Base-by-base conservation (phyloP, 2,888 invertebrate species). In the Pristionchus maxplancki region DNA sequence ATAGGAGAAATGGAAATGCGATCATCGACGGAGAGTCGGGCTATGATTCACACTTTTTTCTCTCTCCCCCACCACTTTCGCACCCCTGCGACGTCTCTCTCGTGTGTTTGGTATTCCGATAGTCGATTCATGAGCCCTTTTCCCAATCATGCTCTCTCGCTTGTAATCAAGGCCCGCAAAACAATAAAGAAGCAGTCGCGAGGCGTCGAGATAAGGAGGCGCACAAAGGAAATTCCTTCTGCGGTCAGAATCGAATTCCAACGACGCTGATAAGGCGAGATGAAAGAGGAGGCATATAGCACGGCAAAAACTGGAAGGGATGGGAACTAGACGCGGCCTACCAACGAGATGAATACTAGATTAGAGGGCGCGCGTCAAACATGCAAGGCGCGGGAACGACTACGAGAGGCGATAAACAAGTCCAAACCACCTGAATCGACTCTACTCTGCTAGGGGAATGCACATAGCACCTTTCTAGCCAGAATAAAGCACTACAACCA, bases 151-250 rank as follows among this genome's bases (percentile, higher is more conserved):
- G 24, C 48, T 48, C 50, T 48, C 50, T 13, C 44, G 81, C 48
- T 48, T 8, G 50, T 53, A 83, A 62, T 58, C 58, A 81, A 40
- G 40, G 20, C 8, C 31, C 58, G 34, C 9, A 83, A 62, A 83
- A 62, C 53, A 83, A 83, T 83, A 83, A 83, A 83, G 53, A 34
- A 83, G 62, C 83, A 1, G 34, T 50, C n/a, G 34, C 24, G 62
- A n/a, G n/a, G n/a, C n/a, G n/a, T n/a, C n/a, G n/a, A 8, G 62
- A 83, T 53, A 83, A 83, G 83, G 34, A 24, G 34, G 53, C 48
- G 58, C 20, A 83, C 78, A 78, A 78, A 78, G 37, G 78, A 78
- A 78, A 78, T 78, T 78, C 78, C 78, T 67, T 78, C 74, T 78
- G 78, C 44, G 78, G 78, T 78, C 78, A 78, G 28, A 40, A 44